Conservation (phyloP, 2,888 invertebrate species). For the Perizoma affinitatum region DNA sequence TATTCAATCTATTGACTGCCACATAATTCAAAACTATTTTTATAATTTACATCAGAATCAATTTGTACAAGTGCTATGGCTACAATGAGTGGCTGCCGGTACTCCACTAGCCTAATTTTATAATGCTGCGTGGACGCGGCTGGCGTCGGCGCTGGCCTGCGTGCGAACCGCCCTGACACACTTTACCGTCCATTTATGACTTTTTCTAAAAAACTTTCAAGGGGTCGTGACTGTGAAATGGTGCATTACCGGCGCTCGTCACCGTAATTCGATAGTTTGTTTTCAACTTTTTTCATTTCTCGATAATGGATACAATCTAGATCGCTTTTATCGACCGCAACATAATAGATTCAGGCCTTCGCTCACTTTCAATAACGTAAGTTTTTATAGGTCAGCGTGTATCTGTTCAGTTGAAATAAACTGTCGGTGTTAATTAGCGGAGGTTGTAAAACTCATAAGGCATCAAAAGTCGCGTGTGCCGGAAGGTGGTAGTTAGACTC, state of each 20-base stretch:
- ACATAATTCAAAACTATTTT: conserved; percentile 37
- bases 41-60: conserved; percentile 56
- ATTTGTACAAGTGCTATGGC: conserved; percentile 63
- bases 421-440: conserved; percentile 58
- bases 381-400: conserved; percentile 37
- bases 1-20: conserved; percentile 13
- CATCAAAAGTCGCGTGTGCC: conserved; percentile 66
- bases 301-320: conserved; percentile 60
- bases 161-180: conserved; percentile 78
- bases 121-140: conserved; percentile 53
- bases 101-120: conserved; percentile 67
- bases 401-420: conserved; percentile 43
- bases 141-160: conserved; percentile 42
- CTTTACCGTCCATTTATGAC: conserved; percentile 58
- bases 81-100: conserved; percentile 43
- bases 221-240: conserved; percentile 80
- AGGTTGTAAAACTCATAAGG: conserved; percentile 59
- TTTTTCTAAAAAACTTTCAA: conserved; percentile 68
- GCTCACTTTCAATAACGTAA: conserved; percentile 43
- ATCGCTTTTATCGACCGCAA: conserved; percentile 28
- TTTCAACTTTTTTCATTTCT: conserved; percentile 55
- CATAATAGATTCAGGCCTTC: conserved; percentile 19
- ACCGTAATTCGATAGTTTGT: conserved; percentile 62
- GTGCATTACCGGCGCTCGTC: conserved; percentile 63
- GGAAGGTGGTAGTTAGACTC: conserved; percentile 70